These are phyloP conservation scores for Anarsia innoxiella DNA, from an alignment of 2,888 invertebrate genomes.

Conservation along the genomic window DNA sequence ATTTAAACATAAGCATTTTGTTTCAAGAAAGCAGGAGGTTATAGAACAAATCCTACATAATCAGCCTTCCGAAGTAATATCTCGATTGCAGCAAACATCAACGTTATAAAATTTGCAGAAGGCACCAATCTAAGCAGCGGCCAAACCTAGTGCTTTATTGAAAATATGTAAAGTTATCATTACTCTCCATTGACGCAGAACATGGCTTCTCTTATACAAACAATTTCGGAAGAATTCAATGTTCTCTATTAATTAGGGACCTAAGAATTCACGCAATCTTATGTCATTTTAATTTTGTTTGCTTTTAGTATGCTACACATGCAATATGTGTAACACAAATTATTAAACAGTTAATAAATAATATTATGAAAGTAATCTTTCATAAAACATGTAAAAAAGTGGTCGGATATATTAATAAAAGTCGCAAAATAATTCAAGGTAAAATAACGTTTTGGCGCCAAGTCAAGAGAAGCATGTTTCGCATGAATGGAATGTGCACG, in stretches of 20 bases:
- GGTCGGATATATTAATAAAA: background rate
- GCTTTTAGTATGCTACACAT: too few relatives aligned
- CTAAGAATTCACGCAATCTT: too few relatives aligned
- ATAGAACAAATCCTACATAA: conserved; percentile 23
- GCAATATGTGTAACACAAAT: too few relatives aligned
- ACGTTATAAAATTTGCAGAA: conserved; percentile 17
- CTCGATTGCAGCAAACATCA: conserved; percentile 19
- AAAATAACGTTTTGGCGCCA: too few relatives aligned
- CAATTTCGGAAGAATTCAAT: too few relatives aligned
- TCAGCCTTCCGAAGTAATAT: conserved; percentile 23
- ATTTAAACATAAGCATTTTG: conserved; percentile 56
- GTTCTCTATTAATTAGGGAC: too few relatives aligned
- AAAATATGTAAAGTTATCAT: conserved; percentile 42
- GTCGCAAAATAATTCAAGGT: too few relatives aligned
- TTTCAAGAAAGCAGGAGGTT: conserved; percentile 71
- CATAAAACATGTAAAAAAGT: background rate
- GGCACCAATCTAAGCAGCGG: conserved; percentile 21
- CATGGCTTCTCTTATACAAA: conserved; percentile 58
- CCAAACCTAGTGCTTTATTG: conserved; percentile 66
- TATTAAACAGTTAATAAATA: too few relatives aligned
- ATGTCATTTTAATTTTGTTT: too few relatives aligned
- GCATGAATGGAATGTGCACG: conserved; percentile 67
- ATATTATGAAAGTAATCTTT: conserved; percentile 9
- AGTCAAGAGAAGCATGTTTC: conserved; percentile 58
- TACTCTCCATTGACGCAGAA: conserved; percentile 66